Percentiles rank a stretch among this genome's conserved stretches.
phyloP scores from a whole-genome alignment of 2,797 vertebrate species.

The Leptatherina wallacei region DNA sequence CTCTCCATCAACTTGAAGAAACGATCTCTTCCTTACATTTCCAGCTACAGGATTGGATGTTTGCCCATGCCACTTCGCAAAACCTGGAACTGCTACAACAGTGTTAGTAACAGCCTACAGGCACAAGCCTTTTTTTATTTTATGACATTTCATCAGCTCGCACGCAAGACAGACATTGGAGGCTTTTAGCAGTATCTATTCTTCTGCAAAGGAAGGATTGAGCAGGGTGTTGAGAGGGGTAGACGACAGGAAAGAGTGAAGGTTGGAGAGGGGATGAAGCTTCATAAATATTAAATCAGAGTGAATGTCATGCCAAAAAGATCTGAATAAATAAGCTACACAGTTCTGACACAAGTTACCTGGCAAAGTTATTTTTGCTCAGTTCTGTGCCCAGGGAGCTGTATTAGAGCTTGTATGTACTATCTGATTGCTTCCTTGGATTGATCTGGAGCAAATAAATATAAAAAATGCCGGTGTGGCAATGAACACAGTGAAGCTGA shows the following conservation, averaged over 20 bases:
- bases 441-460: slow-evolving; percentile 23
- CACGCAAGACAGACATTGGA: slow-evolving; percentile 51
- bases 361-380: slow-evolving; percentile 27
- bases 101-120: slow-evolving; percentile 26
- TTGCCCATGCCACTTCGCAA: slow-evolving; percentile 21
- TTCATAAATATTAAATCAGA: slow-evolving; percentile 79
- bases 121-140: slow-evolving; percentile 39
- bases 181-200: slow-evolving; percentile 45
- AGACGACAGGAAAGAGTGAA: slow-evolving; percentile 40
- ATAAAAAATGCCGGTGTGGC: background rate
- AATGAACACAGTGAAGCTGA: background rate
- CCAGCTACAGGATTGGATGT: slow-evolving; percentile 21
- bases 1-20: slow-evolving; percentile 35
- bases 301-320: slow-evolving; percentile 57
- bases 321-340: slow-evolving; percentile 70
- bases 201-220: slow-evolving; percentile 38
- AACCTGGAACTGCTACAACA: slow-evolving; percentile 18
- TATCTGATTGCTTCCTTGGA: slow-evolving; percentile 6
- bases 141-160: slow-evolving; percentile 44
- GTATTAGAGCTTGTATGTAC: slow-evolving; percentile 1
- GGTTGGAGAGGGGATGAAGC: slow-evolving; percentile 41
- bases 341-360: slow-evolving; percentile 41
- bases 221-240: slow-evolving; percentile 25
- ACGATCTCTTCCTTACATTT: slow-evolving; percentile 44
- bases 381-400: slow-evolving; percentile 4